Conservation (phyloP, 2,113 vertebrate genomes). For the Labeo rohita region DNA sequence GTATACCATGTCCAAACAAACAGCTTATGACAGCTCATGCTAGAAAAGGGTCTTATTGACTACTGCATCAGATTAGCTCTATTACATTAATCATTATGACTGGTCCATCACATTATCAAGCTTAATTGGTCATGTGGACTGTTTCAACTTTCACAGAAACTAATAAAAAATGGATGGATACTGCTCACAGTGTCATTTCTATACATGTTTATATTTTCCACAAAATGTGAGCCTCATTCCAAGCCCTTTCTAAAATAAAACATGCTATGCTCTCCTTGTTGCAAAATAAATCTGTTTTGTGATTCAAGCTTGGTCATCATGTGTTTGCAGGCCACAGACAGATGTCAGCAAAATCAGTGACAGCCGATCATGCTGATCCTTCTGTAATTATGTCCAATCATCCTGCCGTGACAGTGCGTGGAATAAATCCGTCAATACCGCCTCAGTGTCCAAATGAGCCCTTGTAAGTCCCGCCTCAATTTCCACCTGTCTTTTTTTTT, state of each 20-base stretch:
- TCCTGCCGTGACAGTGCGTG: slow-evolving; percentile 75
- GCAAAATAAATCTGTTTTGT: slow-evolving; percentile 77
- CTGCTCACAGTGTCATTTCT: neutral
- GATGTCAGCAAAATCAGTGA: slow-evolving; percentile 91
- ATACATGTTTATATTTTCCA: neutral
- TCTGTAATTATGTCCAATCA: slow-evolving; percentile 81
- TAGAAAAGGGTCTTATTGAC: neutral
- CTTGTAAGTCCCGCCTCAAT: slow-evolving; percentile 6
- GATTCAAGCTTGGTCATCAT: slow-evolving; percentile 81
- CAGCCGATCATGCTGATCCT: slow-evolving; percentile 90
- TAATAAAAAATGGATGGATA: neutral
- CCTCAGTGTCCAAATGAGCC: slow-evolving; percentile 19
- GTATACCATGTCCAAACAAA: slow-evolving; percentile 53
- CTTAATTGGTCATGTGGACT: neutral
- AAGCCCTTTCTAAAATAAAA: slow-evolving; percentile 18
- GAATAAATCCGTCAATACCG: slow-evolving; percentile 64
- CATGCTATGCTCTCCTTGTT: slow-evolving; percentile 39
- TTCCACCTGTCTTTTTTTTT: slow-evolving; percentile 38
- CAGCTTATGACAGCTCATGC: slow-evolving; percentile 58
- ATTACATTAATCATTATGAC: neutral
- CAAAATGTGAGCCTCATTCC: neutral
- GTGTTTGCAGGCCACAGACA: slow-evolving; percentile 88
- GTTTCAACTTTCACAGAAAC: neutral
- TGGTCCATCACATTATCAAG: neutral
- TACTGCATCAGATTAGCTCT: neutral